phyloP scores from a whole-genome alignment of 2,888 invertebrate genomes.

The Lochmaea crataegi region DNA sequence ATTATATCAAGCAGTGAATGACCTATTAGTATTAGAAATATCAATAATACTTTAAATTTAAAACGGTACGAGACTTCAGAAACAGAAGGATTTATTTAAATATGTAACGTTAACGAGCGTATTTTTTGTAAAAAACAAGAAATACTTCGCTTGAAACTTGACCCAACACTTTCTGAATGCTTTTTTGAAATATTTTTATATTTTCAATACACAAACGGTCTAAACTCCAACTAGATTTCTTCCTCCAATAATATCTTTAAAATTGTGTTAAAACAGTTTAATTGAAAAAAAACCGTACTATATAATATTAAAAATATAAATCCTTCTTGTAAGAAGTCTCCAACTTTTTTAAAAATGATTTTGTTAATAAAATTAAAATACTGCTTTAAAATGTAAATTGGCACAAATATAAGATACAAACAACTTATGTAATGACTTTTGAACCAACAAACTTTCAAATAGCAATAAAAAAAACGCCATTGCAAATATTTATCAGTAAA shows the following conservation, averaged over 20 bases:
- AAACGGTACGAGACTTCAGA: neutral
- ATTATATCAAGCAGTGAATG: constrained; percentile 23
- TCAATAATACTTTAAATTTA: constrained; percentile 18
- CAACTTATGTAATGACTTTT: neutral
- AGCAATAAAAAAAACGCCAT: too few relatives aligned
- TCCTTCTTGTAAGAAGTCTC: neutral
- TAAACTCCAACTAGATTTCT: too few relatives aligned
- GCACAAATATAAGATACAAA: neutral
- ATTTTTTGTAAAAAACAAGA: too few relatives aligned
- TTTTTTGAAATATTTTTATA: too few relatives aligned
- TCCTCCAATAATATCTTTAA: too few relatives aligned
- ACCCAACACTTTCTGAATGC: too few relatives aligned
- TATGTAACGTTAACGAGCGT: too few relatives aligned
- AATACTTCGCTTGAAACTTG: too few relatives aligned
- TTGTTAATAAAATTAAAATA: constrained; percentile 1
- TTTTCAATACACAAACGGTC: too few relatives aligned
- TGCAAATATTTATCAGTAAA: too few relatives aligned
- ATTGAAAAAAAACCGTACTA: neutral
- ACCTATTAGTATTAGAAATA: neutral
- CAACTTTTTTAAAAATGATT: neutral
- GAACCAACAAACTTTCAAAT: neutral
- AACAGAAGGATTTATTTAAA: too few relatives aligned
- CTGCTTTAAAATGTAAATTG: constrained; percentile 2
- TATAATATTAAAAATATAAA: neutral
- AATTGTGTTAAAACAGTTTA: too few relatives aligned